Evolutionary conservation across 1,140 invertebrate genomes (phyloP).

Genomic region (Schlechtendalia chinensis): DNA sequence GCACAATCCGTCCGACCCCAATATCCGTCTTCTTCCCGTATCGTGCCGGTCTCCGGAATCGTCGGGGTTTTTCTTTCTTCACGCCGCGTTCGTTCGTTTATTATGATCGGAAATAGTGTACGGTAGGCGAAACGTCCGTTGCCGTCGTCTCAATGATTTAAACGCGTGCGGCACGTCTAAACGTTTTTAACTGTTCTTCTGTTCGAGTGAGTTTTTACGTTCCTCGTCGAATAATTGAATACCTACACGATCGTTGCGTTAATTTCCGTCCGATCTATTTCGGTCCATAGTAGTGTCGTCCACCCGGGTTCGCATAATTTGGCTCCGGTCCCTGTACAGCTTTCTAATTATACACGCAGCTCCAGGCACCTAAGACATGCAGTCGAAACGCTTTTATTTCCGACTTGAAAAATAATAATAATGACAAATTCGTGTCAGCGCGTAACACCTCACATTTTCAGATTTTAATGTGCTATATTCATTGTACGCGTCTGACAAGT

Average conservation of each 20-base stretch:
- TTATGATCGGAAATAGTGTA: too few species aligned
- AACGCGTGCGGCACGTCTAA: too few species aligned
- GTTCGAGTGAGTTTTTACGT: too few species aligned
- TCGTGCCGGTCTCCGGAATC: too few species aligned
- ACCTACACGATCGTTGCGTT: not conserved
- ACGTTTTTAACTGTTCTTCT: too few species aligned
- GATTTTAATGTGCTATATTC: constrained; percentile 4
- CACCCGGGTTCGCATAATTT: constrained; percentile 36
- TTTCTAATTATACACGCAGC: constrained; percentile 43
- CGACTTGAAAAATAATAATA: not conserved
- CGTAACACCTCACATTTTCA: constrained; percentile 18
- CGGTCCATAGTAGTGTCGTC: constrained; percentile 4
- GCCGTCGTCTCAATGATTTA: too few species aligned
- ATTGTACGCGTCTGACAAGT: too few species aligned
- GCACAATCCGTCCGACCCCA: not conserved
- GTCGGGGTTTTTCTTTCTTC: too few species aligned
- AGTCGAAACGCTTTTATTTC: constrained; percentile 23
- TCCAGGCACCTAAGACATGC: constrained; percentile 45
- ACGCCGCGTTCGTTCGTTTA: too few species aligned
- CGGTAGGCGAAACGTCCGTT: too few species aligned
- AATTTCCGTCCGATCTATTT: constrained; percentile 43
- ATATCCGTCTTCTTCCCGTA: too few species aligned
- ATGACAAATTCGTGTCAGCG: constrained; percentile 27
- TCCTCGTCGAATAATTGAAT: not conserved
- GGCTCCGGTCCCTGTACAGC: constrained; percentile 4